These are phyloP conservation scores for Hydractinia symbiolongicarpus DNA, from an alignment of 30 jellyfish, hydroid and myxozoan species.

Conservation along the genomic window DNA sequence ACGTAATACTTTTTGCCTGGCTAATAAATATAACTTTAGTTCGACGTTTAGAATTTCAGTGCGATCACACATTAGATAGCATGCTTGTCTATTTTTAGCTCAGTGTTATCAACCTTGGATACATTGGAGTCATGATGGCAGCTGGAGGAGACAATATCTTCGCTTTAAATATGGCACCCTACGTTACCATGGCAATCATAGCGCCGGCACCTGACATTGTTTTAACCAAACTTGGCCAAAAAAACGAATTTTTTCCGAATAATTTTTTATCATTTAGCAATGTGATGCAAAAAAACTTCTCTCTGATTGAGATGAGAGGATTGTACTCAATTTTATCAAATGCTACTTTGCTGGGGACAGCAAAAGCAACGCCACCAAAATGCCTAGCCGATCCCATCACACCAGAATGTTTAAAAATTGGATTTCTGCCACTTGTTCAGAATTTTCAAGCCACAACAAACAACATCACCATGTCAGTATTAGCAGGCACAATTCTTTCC, in stretches of 20 bases:
- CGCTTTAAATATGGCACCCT: conserved; percentile 33
- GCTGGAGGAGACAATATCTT: conserved; percentile 43
- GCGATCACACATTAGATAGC: not conserved
- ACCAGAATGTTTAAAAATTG: not conserved
- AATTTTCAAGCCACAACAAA: not conserved
- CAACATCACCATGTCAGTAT: not conserved
- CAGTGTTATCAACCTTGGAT: conserved; percentile 43
- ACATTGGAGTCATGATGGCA: conserved; percentile 33
- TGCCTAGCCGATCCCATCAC: conserved; percentile 34
- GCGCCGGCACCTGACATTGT: not conserved
- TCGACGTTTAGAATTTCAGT: not conserved
- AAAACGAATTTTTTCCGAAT: no score
- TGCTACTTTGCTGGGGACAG: conserved; percentile 44
- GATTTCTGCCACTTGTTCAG: not conserved
- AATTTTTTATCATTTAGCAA: no score
- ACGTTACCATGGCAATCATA: conserved; percentile 16
- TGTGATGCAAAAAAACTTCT: not conserved
- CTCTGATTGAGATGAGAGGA: conserved; percentile 48
- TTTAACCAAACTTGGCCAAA: no score
- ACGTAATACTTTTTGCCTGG: not conserved
- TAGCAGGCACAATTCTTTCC: conserved; percentile 3
- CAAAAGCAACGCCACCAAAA: conserved; percentile 27
- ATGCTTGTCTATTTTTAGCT: conserved; percentile 26
- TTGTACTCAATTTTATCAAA: conserved; percentile 23
- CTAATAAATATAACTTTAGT: not conserved